Conservation (phyloP, 2,888 invertebrate genomes). For the Ophion costatus region DNA sequence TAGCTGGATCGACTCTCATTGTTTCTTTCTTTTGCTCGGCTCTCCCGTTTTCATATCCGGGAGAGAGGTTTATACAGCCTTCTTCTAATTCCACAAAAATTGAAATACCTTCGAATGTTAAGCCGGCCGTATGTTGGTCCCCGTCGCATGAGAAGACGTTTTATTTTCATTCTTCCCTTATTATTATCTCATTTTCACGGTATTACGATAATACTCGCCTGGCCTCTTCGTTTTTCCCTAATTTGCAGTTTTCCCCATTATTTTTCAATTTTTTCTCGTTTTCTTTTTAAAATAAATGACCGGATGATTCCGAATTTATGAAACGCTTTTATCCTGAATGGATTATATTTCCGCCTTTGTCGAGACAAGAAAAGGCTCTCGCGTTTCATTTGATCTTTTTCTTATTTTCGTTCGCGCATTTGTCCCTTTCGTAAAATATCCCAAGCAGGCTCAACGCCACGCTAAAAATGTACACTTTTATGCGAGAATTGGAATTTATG, state of each 20-base stretch:
- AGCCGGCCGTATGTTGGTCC: slow-evolving; percentile 31
- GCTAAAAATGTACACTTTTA: too few species aligned
- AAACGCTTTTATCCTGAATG: slow-evolving; percentile 26
- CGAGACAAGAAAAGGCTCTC: slow-evolving; percentile 5
- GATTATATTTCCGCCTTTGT: slow-evolving; percentile 21
- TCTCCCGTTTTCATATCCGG: slow-evolving; percentile 51
- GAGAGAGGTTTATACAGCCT: slow-evolving; percentile 51
- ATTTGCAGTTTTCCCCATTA: background rate
- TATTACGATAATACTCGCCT: slow-evolving; percentile 49
- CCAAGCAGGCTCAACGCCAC: background rate
- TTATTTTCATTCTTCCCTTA: slow-evolving; percentile 41
- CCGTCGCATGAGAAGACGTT: slow-evolving; percentile 32
- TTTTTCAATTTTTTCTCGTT: background rate
- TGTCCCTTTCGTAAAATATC: background rate
- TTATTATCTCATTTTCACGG: slow-evolving; percentile 48
- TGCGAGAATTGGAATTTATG: background rate
- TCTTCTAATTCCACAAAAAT: slow-evolving; percentile 64
- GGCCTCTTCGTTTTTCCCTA: background rate
- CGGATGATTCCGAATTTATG: slow-evolving; percentile 33
- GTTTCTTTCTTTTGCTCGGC: slow-evolving; percentile 7
- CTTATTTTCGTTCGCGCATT: background rate
- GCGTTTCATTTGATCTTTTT: slow-evolving; percentile 2
- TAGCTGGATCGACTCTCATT: slow-evolving; percentile 33
- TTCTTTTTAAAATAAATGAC: background rate
- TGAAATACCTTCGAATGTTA: slow-evolving; percentile 64